Evolutionary conservation across 2,113 vertebrate genomes (phyloP), one percentile per base, ranked within the genome.

Genomic region (Bostrychus sinensis): DNA sequence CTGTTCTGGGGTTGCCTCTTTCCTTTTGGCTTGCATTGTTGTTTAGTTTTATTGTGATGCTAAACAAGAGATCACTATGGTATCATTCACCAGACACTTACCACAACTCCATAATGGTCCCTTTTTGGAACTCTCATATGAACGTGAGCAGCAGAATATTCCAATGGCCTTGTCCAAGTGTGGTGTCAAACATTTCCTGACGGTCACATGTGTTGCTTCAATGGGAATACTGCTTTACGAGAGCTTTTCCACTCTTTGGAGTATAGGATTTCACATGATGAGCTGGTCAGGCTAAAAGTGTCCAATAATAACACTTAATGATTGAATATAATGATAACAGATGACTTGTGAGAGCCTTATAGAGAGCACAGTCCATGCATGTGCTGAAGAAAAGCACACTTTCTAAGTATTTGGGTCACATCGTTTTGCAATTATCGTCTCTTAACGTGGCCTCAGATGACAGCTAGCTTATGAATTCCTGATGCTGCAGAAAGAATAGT

Each of bases 1-100:
- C 13, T 16, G 17, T 53, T 38, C 16, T 46, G 60, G n/a, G 53
- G 22, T 22, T 0, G 41, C 61, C 54, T 55, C 13, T 16, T 30
- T 55, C 23, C 65, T 19, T 66, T 58, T 45, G 57, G 66, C 62
- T 34, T n/a, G 11, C 20, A 53, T 36, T 5, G 9, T 7, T 3
- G n/a, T 41, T 59, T 69, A 25, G 42, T 23, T 11, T 54, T 0
- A 4, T 36, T 57, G 14, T 42, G 62, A 37, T 56, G 61, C 64
- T 41, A 73, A 69, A 69, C 69, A 65, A 45, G 28, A 8, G 41
- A 72, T 68, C 28, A 17, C 69, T 45, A 39, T 34, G 75, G 28
- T 41, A 32, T 66, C 16, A 57, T 39, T 77, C 70, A 53, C 25
- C 20, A 11, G 37, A 50, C 74, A 53, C 42, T 12, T 46, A 66